Percentiles rank a stretch among this genome's conserved stretches.
These are phyloP conservation scores for Mirza zaza DNA, from an alignment of 2,113 vertebrate genomes.

Conservation along the genomic window DNA sequence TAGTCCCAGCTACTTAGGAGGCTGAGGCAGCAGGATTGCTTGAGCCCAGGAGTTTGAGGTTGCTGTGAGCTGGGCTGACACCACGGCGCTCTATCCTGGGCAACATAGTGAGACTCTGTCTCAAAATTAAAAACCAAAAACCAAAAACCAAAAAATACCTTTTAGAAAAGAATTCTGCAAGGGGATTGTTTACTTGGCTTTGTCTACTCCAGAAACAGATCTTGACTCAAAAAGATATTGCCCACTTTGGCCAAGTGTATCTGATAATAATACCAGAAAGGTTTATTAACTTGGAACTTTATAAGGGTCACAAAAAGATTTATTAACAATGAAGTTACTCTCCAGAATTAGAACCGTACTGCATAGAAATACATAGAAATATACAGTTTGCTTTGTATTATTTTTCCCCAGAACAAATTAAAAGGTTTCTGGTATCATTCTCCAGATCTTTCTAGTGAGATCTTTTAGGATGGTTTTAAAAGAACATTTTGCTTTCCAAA, in stretches of 20 bases:
- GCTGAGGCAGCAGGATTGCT: not conserved
- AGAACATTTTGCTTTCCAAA: not conserved
- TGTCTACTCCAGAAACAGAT: not conserved
- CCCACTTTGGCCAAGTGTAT: not conserved
- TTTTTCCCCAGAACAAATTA: not conserved
- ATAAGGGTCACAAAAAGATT: not conserved
- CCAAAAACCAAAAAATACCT: not conserved
- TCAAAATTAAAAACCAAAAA: too few species aligned
- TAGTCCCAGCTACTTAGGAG: too few species aligned
- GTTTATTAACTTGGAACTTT: not conserved
- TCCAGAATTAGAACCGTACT: not conserved
- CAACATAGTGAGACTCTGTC: too few species aligned
- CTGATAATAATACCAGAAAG: not conserved
- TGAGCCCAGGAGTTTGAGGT: too few species aligned
- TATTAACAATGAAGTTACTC: not conserved
- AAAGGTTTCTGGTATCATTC: slow-evolving; percentile 2
- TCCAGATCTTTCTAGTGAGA: not conserved
- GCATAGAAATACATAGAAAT: not conserved
- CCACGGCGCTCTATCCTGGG: too few species aligned
- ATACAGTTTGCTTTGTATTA: not conserved
- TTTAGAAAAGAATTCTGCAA: not conserved
- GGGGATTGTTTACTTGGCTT: not conserved
- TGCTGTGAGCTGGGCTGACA: too few species aligned
- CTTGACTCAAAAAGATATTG: not conserved
- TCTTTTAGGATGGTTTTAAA: not conserved